A percentile compares a stretch with the other conserved stretches of the same genome.
Evolutionary conservation across 2,888 invertebrate genomes (phyloP).

Genomic region (Brachycybe producta): DNA sequence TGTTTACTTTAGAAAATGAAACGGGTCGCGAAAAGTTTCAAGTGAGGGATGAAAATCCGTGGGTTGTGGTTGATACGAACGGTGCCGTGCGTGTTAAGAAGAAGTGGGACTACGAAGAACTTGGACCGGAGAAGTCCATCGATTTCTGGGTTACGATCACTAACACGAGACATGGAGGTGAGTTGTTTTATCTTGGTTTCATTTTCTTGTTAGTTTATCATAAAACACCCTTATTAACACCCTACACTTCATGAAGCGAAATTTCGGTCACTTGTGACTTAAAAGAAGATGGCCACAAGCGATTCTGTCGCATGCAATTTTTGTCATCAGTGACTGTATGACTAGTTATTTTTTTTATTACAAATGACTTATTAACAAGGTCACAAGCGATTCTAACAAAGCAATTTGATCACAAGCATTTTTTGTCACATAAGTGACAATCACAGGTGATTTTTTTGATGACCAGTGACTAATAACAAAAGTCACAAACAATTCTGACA

Average conservation of each 20-base stretch:
- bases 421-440: too few species aligned
- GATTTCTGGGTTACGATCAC: slow-evolving; percentile 93
- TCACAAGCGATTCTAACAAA: too few species aligned
- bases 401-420: too few species aligned
- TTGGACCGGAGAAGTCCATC: slow-evolving; percentile 86
- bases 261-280: background rate
- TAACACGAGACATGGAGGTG: slow-evolving; percentile 75
- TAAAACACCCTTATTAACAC: background rate
- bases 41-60: slow-evolving; percentile 82
- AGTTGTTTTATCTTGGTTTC: slow-evolving; percentile 22
- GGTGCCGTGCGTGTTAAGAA: slow-evolving; percentile 85
- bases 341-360: too few species aligned
- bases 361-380: too few species aligned
- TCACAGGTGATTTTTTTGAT: too few species aligned
- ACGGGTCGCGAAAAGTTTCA: slow-evolving; percentile 84
- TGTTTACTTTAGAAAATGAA: slow-evolving; percentile 81
- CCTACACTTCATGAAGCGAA: background rate
- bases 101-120: slow-evolving; percentile 93
- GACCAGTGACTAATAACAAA: too few species aligned
- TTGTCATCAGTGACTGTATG: too few species aligned
- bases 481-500: too few species aligned
- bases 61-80: slow-evolving; percentile 83
- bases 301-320: too few species aligned
- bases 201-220: too few species aligned
- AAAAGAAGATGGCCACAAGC: too few species aligned